Conservation (phyloP, 2,888 invertebrate species). For the Pyrrhia umbra region DNA sequence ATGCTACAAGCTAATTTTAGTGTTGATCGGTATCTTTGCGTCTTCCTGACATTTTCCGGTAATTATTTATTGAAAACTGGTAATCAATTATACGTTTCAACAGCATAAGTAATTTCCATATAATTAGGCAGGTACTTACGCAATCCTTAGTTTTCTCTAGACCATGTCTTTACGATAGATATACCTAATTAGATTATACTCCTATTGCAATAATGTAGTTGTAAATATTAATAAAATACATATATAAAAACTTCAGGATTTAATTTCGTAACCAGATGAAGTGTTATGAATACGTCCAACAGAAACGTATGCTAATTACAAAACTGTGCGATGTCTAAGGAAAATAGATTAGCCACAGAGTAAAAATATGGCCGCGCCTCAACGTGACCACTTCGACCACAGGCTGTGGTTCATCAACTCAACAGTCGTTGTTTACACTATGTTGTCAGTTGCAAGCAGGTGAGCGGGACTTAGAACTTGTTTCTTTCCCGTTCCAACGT, state of each 20-base stretch:
- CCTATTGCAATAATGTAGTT: no score
- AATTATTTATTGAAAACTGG: not conserved
- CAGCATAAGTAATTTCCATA: not conserved
- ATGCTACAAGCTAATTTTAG: conserved; percentile 20
- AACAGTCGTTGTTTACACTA: conserved; percentile 33
- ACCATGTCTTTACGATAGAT: no score
- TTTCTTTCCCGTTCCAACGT: conserved; percentile 36
- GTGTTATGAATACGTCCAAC: no score
- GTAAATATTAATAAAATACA: no score
- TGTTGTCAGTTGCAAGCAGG: conserved; percentile 18
- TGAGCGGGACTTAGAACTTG: conserved; percentile 31
- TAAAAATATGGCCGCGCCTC: not conserved
- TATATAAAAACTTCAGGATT: no score
- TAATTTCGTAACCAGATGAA: no score
- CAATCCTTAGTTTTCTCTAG: no score
- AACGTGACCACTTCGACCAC: not conserved
- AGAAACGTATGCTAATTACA: not conserved
- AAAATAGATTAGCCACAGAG: not conserved
- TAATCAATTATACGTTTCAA: not conserved
- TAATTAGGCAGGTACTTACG: no score
- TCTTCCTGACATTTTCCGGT: conserved; percentile 2
- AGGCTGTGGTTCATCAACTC: conserved; percentile 12
- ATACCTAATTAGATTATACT: no score
- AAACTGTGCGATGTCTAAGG: not conserved
- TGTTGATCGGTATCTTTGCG: not conserved